These are phyloP conservation scores for Polypterus bichir DNA, from an alignment of 2,113 vertebrate genomes.

Conservation along the genomic window DNA sequence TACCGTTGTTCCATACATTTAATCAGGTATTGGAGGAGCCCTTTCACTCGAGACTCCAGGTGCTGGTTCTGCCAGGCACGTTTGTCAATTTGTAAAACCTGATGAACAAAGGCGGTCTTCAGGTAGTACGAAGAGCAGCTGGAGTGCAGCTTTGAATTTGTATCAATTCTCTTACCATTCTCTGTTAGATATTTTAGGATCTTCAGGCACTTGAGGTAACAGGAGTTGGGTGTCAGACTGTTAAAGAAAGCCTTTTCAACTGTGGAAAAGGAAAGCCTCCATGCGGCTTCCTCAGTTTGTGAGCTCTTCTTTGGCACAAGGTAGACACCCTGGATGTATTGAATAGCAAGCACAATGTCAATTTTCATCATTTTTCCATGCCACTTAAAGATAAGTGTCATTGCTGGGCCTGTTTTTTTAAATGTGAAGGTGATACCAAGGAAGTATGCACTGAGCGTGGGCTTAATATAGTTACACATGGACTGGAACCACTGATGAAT, in stretches of 20 bases:
- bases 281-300: not conserved
- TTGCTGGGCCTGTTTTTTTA: not conserved
- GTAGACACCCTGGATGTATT: not conserved
- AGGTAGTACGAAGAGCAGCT: not conserved
- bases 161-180: not conserved
- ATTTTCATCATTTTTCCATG: not conserved
- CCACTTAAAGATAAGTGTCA: not conserved
- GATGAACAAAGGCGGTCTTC: not conserved
- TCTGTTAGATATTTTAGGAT: not conserved
- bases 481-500: not conserved
- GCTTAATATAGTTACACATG: not conserved
- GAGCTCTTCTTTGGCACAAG: not conserved
- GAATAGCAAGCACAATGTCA: not conserved
- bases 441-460: not conserved
- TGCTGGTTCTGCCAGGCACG: not conserved
- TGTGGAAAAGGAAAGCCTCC: not conserved
- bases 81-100: not conserved
- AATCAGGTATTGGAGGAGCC: not conserved
- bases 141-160: not conserved
- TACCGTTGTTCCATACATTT: not conserved
- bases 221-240: not conserved
- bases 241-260: not conserved
- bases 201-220: not conserved
- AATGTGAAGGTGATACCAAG: not conserved
- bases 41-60: not conserved